A percentile compares a stretch with the other conserved stretches of the same genome.
These are phyloP conservation scores for Boulengeromyrus knoepffleri DNA, from an alignment of 2,113 vertebrate genomes.

Conservation along the genomic window DNA sequence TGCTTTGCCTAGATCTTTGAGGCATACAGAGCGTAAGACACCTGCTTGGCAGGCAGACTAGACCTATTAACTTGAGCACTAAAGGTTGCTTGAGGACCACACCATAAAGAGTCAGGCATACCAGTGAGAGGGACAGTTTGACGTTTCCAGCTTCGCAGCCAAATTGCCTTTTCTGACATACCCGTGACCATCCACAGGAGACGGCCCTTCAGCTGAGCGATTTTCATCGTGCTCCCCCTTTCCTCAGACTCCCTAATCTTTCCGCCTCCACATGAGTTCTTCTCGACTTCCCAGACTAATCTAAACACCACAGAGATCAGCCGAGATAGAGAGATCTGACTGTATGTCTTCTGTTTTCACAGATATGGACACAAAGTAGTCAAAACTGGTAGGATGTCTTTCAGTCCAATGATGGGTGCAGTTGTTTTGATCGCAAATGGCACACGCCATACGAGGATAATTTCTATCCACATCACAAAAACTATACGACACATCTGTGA, in stretches of 20 bases:
- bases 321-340: neutral
- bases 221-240: neutral
- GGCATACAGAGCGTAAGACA: neutral
- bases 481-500: neutral
- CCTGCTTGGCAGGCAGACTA: neutral
- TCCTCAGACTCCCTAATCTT: neutral
- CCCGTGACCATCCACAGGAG: neutral
- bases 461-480: neutral
- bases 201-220: neutral
- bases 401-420: neutral
- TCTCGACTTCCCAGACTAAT: neutral
- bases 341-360: neutral
- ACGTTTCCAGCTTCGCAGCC: neutral
- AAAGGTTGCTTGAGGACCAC: neutral
- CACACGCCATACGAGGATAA: neutral
- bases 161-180: neutral
- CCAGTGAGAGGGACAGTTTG: neutral
- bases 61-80: neutral
- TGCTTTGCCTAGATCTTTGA: neutral
- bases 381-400: neutral
- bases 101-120: neutral
- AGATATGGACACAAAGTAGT: neutral
- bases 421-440: neutral
- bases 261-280: neutral
- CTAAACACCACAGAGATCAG: neutral